phyloP scores from a whole-genome alignment of 2,888 invertebrate species.

The Phorcus lineatus region DNA sequence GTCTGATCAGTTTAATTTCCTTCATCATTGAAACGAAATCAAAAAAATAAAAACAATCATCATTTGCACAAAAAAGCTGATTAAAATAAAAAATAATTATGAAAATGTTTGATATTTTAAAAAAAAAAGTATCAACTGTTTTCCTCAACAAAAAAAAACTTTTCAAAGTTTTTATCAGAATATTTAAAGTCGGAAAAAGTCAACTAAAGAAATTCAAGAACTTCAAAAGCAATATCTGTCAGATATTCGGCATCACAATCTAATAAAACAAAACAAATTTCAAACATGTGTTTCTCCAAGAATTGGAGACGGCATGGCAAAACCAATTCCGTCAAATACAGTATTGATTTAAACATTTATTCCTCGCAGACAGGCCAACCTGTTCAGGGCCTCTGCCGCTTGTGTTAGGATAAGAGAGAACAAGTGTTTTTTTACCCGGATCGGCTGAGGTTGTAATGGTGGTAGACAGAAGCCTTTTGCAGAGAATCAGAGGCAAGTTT shows the following conservation, averaged over 20 bases:
- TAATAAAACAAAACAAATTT: no score
- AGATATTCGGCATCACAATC: no score
- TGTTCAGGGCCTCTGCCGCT: not conserved
- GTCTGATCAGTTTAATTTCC: no score
- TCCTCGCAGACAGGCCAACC: not conserved
- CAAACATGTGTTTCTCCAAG: no score
- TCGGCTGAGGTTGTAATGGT: not conserved
- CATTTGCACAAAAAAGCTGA: not conserved
- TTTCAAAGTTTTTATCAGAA: no score
- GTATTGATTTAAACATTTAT: not conserved
- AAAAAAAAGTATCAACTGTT: not conserved
- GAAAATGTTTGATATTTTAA: not conserved
- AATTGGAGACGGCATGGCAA: no score
- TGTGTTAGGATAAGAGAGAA: slow-evolving; percentile 12
- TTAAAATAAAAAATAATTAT: not conserved
- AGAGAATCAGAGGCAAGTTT: slow-evolving; percentile 11
- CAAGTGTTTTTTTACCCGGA: slow-evolving; percentile 23
- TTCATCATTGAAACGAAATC: not conserved
- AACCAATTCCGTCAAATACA: not conserved
- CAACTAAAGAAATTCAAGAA: no score
- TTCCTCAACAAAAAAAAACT: not conserved
- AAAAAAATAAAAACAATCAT: not conserved
- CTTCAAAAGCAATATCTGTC: no score
- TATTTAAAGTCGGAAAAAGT: no score
- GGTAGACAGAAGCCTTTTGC: slow-evolving; percentile 10